Base-by-base conservation (phyloP, 2,113 vertebrate species). In the Limanda limanda region DNA sequence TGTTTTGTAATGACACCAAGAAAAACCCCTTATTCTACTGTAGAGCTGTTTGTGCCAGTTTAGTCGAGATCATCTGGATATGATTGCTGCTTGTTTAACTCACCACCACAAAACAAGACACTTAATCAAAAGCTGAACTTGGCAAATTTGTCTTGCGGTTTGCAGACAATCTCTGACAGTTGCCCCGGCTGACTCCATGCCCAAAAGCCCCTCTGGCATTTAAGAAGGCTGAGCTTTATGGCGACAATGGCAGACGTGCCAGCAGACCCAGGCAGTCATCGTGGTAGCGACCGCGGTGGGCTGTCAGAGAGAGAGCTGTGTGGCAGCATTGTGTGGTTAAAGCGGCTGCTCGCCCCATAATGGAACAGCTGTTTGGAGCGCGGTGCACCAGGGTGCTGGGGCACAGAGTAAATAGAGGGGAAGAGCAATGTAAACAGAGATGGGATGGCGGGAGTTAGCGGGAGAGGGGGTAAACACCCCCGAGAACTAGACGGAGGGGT, bases 341-440 rank as follows among this genome's bases (percentile, higher is more conserved):
- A 67, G 78, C 74, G 59, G 73, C 86, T 71, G 84, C 85, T 91
- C 85, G 68, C 68, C 64, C 82, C 85, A 88, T 89, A 90, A 90
- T 90, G 87, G 92, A 92, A 90, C 92, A 93, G 91, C 81, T 92
- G 92, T 93, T 93, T 90, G 87, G 83, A 91, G 84, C 81, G 45
- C 60, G 9, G 80, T 79, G 86, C 71, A 62, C 86, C 87, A 72
- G 79, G 78, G 86, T 72, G 25, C 89, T 88, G 69, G 86, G 92
- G 90, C 86, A 74, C 89, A 85, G 90, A 89, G 92, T 92, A 93
- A 94, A 94, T 83, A 94, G 88, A 84, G 79, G 81, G 86, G 86
- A 90, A 91, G 83, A 90, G 92, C 86, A 92, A 81, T 87, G 93
- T 91, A 94, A 92, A 94, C 90, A 94, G 86, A 85, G 83, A 87